Base-by-base conservation (phyloP, 2,797 vertebrate species). In the Rhyacichthys aspro region DNA sequence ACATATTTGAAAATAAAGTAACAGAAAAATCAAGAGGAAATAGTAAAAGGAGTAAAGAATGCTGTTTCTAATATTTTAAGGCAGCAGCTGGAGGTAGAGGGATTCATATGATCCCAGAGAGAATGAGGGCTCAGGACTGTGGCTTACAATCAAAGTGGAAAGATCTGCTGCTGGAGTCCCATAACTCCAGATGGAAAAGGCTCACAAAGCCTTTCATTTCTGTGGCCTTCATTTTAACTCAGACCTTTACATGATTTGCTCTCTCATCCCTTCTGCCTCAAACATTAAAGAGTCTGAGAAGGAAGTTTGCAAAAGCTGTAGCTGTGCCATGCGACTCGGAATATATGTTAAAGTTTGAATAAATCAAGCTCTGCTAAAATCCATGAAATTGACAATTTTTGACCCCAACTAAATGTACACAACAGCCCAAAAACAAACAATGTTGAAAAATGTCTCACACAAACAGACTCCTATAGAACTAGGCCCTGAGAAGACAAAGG, bases 151-250 rank as follows among this genome's bases (percentile, higher is more conserved):
- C 50, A 81, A 78, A 64, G 49, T 33, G 45, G 6, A 45, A 48
- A 55, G 69, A 75, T 77, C 47, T 73, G 50, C 18, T 58, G 45
- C 59, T 63, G 15, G 45, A 70, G 60, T 76, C 80, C 71, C 71
- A 60, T 2, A 43, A 67, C 63, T 70, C 49, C 68, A 55, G 33
- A 64, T 46, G 69, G 70, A 78, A 65, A 44, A 59, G 42, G 58
- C 48, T 67, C 59, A 68, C 50, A 77, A 79, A 76, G 72, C 58
- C 65, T 72, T 37, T 61, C 44, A 64, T 81, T 84, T 79, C 64
- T 64, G 46, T 65, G 64, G 34, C 66, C 47, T 61, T 60, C 3
- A 55, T 33, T 70, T 58, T 46, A 50, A 57, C 59, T 70, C 50
- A 44, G 42, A 70, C 59, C 43, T 46, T 16, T 50, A 34, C 23